Base-by-base conservation (phyloP, 2,113 vertebrate species). In the Perca schrenkii region DNA sequence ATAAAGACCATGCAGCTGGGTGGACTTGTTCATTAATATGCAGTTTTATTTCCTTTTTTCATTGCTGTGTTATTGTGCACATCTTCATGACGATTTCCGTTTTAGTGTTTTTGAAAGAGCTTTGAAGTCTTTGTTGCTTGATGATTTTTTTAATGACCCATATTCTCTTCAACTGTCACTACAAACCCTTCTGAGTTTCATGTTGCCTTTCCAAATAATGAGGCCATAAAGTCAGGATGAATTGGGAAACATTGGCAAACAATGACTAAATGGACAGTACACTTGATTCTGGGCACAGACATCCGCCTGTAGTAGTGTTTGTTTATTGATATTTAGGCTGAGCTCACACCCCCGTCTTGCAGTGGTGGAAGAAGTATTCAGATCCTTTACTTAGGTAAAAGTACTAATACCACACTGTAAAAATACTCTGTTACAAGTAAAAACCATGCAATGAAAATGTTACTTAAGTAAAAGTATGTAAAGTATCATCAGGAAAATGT, bases 211-310 rank as follows among this genome's bases (percentile, higher is more conserved):
- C 6, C 12, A 14, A 31, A 53, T 75, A 8, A 53, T 10, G 17
- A 22, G 43, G 22, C 16, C 12, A 4, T 25, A n/a, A 34, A 28
- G 21, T 65, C 52, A 53, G 13, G 10, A 49, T 1, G 13, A 15
- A 60, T 28, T 74, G 57, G 12, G 15, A 67, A 77, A 80, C 36
- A 34, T 11, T 54, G 25, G 34, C 69, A 67, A 56, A 8, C 28
- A 2, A 5, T 25, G 17, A 36, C 25, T 43, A 61, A 50, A 2
- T 3, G 3, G 25, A 54, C 17, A 49, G 15, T 50, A 31, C 25
- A 58, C 8, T n/a, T 34, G 16, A 15, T 5, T 34, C 22, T n/a
- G 54, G 12, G 25, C 34, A 12, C 62, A 68, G 58, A 68, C 68
- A 73, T 77, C 3, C 57, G 19, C 52, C 3, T 60, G 17, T 15